phyloP scores from a whole-genome alignment of 2,113 vertebrate genomes.

The Apodemus speciosus region DNA sequence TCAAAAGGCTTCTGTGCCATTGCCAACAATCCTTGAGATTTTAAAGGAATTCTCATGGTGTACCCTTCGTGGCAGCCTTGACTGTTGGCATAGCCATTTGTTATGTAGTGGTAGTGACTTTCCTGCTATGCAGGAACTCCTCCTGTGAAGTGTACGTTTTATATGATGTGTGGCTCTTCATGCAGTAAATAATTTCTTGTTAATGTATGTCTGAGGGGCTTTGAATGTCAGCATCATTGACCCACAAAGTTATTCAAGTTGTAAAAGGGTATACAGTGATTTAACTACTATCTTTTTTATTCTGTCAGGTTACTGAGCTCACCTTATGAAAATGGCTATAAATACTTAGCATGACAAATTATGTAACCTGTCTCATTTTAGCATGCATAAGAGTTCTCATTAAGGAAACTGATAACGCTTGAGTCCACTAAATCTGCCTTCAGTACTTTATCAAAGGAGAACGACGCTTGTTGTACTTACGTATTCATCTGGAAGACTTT shows the following conservation, averaged over 20 bases:
- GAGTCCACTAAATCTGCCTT: slow-evolving; percentile 75
- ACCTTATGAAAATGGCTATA: slow-evolving; percentile 73
- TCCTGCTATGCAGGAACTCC: slow-evolving; percentile 88
- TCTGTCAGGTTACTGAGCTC: slow-evolving; percentile 79
- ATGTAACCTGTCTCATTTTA: slow-evolving; percentile 57
- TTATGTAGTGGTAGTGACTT: slow-evolving; percentile 81
- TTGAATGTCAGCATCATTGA: slow-evolving; percentile 79
- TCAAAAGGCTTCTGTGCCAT: slow-evolving; percentile 71
- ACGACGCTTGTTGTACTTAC: slow-evolving; percentile 55
- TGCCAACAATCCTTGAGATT: slow-evolving; percentile 71
- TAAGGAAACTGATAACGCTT: slow-evolving; percentile 71
- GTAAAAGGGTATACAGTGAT: slow-evolving; percentile 77
- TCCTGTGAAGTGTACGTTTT: slow-evolving; percentile 83
- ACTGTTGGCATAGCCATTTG: slow-evolving; percentile 82
- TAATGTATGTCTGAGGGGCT: slow-evolving; percentile 67
- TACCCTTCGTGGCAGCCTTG: slow-evolving; percentile 76
- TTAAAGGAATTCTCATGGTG: slow-evolving; percentile 64
- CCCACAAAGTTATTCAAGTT: slow-evolving; percentile 70
- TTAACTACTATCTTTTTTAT: slow-evolving; percentile 82
- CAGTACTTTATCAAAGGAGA: slow-evolving; percentile 65
- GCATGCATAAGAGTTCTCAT: slow-evolving; percentile 73
- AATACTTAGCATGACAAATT: slow-evolving; percentile 66
- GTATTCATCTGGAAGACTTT: slow-evolving; percentile 63
- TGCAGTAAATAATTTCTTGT: slow-evolving; percentile 78
- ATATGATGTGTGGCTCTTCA: slow-evolving; percentile 82